Conservation (phyloP, 2,113 vertebrate genomes). For the Austrofundulus limnaeus region DNA sequence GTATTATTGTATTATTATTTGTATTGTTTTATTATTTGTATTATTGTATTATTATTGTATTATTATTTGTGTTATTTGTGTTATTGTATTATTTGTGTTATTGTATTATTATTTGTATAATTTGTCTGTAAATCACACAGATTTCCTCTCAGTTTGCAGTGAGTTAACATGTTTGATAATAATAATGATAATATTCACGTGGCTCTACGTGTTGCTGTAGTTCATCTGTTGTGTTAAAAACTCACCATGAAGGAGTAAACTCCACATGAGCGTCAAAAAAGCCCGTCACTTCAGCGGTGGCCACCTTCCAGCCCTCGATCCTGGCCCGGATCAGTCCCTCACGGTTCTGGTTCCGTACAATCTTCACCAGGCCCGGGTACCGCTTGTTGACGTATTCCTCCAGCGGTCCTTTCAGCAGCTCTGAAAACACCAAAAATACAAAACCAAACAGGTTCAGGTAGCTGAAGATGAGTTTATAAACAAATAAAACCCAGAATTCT, state of each 20-base stretch:
- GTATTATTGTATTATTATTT: no score
- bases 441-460: background rate
- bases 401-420: slow-evolving; percentile 91
- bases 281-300: slow-evolving; percentile 90
- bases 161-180: no score
- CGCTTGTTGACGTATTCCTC: slow-evolving; percentile 96
- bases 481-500: background rate
- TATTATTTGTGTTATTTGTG: no score
- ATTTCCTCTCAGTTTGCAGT: no score
- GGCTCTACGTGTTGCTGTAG: no score
- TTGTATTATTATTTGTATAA: no score
- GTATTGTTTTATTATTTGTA: no score
- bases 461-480: background rate
- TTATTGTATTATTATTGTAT: no score
- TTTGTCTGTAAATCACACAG: no score
- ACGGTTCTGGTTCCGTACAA: slow-evolving; percentile 93
- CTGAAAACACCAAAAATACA: slow-evolving; percentile 63
- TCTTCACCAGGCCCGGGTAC: slow-evolving; percentile 94
- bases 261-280: slow-evolving; percentile 98
- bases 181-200: no score
- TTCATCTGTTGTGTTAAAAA: no score
- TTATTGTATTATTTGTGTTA: no score
- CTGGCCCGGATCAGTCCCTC: slow-evolving; percentile 95
- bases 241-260: slow-evolving; percentile 95
- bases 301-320: slow-evolving; percentile 95